Evolutionary conservation across 2,888 invertebrate species (phyloP).

Genomic region (Nymphalis urticae): DNA sequence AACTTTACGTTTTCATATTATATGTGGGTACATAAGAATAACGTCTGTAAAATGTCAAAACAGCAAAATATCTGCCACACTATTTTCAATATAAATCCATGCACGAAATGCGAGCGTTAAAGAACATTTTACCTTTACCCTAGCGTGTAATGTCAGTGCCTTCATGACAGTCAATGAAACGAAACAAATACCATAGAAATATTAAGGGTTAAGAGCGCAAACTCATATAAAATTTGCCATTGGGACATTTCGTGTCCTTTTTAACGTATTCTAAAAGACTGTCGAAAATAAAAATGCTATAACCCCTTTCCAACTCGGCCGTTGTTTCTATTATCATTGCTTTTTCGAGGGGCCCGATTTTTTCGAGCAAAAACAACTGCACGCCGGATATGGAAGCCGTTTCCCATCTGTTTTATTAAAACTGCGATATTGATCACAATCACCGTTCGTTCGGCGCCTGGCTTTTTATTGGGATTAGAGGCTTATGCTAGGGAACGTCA

Average conservation of each 20-base stretch:
- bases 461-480: constrained; percentile 19
- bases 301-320: constrained; percentile 69
- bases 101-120: background rate
- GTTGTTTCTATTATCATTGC: constrained; percentile 79
- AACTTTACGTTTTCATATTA: no score
- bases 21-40: no score
- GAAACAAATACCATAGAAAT: constrained; percentile 28
- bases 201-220: constrained; percentile 18
- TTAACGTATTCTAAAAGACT: constrained; percentile 57
- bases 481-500: constrained; percentile 15
- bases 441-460: constrained; percentile 52
- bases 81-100: no score
- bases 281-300: constrained; percentile 72
- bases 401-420: constrained; percentile 79
- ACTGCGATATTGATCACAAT: constrained; percentile 75
- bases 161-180: constrained; percentile 19
- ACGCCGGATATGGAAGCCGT: constrained; percentile 71
- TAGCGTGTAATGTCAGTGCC: background rate
- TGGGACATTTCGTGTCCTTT: constrained; percentile 59
- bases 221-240: constrained; percentile 38
- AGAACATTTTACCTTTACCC: background rate
- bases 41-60: no score
- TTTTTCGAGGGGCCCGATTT: constrained; percentile 68
- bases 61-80: no score
- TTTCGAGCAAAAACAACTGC: constrained; percentile 68